phyloP scores from a whole-genome alignment of 2,888 invertebrate species.

The Platycheirus albimanus region DNA sequence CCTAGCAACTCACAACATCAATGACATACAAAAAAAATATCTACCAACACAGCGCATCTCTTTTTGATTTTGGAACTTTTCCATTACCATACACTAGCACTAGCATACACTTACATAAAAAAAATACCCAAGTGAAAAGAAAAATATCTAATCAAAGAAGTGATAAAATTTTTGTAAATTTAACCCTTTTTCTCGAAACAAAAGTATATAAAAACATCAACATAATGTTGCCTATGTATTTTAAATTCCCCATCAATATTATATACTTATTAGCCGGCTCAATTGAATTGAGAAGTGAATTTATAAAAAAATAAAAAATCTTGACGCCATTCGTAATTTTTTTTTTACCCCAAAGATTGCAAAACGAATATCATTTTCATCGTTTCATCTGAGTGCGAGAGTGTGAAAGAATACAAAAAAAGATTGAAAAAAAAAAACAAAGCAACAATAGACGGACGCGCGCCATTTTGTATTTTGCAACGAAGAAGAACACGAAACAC shows the following conservation, averaged over 20 bases:
- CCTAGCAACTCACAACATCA: background rate
- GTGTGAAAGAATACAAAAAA: no score
- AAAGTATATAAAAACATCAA: conserved; percentile 37
- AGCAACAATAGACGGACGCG: conserved; percentile 73
- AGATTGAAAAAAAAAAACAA: conserved; percentile 57
- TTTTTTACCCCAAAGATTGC: conserved; percentile 13
- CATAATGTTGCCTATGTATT: conserved; percentile 15
- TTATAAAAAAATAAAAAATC: conserved; percentile 22
- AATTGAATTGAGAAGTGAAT: background rate
- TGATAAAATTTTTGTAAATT: conserved; percentile 47
- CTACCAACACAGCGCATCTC: conserved; percentile 39
- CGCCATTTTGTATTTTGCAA: conserved; percentile 73
- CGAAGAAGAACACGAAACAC: conserved; percentile 44
- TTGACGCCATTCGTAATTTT: conserved; percentile 59
- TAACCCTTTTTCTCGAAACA: conserved; percentile 61
- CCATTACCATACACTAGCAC: no score
- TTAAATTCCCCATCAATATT: conserved; percentile 4
- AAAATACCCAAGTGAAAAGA: conserved; percentile 62
- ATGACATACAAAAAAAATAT: background rate
- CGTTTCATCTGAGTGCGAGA: conserved; percentile 23
- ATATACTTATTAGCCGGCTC: conserved; percentile 9
- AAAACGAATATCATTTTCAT: conserved; percentile 24
- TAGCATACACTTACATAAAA: conserved; percentile 76
- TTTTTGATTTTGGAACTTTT: conserved; percentile 71
- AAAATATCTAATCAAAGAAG: conserved; percentile 50